Conservation (phyloP, 2,888 invertebrate species). For the Blastobasis lacticolella region DNA sequence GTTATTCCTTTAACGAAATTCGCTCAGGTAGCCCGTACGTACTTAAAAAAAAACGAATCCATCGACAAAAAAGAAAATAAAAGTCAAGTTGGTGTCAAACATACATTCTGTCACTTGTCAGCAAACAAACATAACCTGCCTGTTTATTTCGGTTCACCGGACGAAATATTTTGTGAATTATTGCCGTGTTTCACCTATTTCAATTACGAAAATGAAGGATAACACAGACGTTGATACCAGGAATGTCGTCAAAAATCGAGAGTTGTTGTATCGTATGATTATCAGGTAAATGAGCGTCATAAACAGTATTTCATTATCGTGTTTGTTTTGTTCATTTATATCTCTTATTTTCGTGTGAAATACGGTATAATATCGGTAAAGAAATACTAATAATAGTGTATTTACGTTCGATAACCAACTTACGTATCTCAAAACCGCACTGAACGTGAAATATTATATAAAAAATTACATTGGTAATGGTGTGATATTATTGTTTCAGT, state of each 20-base stretch:
- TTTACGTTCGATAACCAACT: too few relatives aligned
- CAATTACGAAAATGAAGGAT: constrained; percentile 50
- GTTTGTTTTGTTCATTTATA: too few relatives aligned
- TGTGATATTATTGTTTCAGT: constrained; percentile 67
- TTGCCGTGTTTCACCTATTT: neutral
- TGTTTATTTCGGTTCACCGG: constrained; percentile 11
- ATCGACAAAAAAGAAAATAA: constrained; percentile 4
- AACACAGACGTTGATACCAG: constrained; percentile 75
- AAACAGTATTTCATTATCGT: too few relatives aligned
- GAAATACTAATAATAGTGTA: too few relatives aligned
- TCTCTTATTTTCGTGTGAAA: too few relatives aligned
- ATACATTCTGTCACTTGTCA: constrained; percentile 8
- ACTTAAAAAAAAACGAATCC: constrained; percentile 6
- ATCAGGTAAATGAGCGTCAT: constrained; percentile 78
- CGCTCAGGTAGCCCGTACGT: constrained; percentile 4
- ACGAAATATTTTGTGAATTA: neutral
- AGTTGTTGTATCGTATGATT: constrained; percentile 91
- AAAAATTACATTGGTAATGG: too few relatives aligned
- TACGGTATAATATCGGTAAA: too few relatives aligned
- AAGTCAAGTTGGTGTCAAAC: constrained; percentile 1
- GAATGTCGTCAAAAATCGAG: constrained; percentile 91
- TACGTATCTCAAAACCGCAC: too few relatives aligned
- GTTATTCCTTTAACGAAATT: neutral
- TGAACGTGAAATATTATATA: too few relatives aligned
- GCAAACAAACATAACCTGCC: constrained; percentile 29